These are phyloP conservation scores for Hemaris fuciformis DNA, from an alignment of 2,888 invertebrate genomes.

Conservation along the genomic window DNA sequence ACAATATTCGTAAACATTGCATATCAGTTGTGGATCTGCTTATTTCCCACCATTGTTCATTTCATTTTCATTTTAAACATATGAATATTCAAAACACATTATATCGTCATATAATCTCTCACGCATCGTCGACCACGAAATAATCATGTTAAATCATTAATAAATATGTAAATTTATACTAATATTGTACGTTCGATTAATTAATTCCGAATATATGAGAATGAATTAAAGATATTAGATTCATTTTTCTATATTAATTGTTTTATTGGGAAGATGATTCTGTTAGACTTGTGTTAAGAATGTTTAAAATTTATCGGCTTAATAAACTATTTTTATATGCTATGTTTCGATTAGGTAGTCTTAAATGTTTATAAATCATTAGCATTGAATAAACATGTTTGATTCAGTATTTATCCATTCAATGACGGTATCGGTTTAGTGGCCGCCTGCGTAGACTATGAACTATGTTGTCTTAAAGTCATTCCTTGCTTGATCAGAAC, in stretches of 20 bases:
- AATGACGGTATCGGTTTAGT: background rate
- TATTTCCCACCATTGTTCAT: conserved; percentile 6
- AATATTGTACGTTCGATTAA: conserved; percentile 42
- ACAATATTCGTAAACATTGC: too few relatives aligned
- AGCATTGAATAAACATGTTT: background rate
- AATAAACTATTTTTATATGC: background rate
- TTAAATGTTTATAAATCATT: background rate
- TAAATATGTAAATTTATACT: conserved; percentile 62
- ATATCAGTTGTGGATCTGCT: background rate
- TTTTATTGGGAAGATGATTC: conserved; percentile 13
- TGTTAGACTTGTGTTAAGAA: background rate
- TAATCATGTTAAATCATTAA: conserved; percentile 45
- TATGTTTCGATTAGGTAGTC: background rate
- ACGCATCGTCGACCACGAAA: conserved; percentile 34
- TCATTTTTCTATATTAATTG: conserved; percentile 10
- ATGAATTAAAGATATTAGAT: conserved; percentile 23
- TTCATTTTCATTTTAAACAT: conserved; percentile 12
- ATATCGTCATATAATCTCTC: conserved; percentile 18
- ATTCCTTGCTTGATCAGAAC: too few relatives aligned
- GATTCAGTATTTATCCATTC: background rate
- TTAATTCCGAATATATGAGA: conserved; percentile 37
- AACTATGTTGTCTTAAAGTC: too few relatives aligned
- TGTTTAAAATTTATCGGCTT: background rate
- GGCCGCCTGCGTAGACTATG: background rate
- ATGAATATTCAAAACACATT: conserved; percentile 38